Base-by-base conservation (phyloP, 2,113 vertebrate genomes). In the Sceloporus tristichus region DNA sequence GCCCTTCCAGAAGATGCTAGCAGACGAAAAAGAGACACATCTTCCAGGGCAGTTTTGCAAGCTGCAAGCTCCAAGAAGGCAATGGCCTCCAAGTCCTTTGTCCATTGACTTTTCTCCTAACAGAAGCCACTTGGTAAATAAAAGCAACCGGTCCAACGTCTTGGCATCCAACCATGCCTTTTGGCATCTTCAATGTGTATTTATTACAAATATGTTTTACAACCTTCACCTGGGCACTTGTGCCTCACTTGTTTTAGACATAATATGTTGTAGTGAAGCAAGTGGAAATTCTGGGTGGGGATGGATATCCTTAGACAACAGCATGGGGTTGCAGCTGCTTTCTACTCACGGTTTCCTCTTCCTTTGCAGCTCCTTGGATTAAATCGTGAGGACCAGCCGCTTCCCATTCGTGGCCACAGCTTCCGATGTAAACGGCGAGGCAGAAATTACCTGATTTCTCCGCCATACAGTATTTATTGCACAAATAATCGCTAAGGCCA, bases 121-220 rank as follows among this genome's bases (percentile, higher is more conserved):
- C 14, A 54, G 4, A 8, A 11, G 23, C 56, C 71, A 29, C 84
- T 54, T 42, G 66, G 14, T 16, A 27, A 66, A n/a, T 11, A 40
- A 70, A n/a, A 65, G 13, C 74, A 23, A 5, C 5, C 11, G 29
- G 27, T 9, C 34, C 25, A 42, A 42, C n/a, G 38, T 40, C 25
- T 59, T 9, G 8, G 68, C 16, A 7, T 21, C 68, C 11, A 8
- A 21, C 68, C 54, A 14, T 29, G 42, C 78, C 85, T 7, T 85
- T 10, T 75, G 66, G 85, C 40, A 0, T 14, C 85, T 88, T 88
- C 88, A 19, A 1, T 84, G 73, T 0, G 53, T 86, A 87, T 93
- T 65, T 94, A 91, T 91, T 93, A 89, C 48, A 48, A 48, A 48
- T 48, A 48, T 48, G 7, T 48, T 48, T 48, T 48, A 48, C 48